phyloP scores from a whole-genome alignment of 2,888 invertebrate genomes.

The Leucophenga maculata region DNA sequence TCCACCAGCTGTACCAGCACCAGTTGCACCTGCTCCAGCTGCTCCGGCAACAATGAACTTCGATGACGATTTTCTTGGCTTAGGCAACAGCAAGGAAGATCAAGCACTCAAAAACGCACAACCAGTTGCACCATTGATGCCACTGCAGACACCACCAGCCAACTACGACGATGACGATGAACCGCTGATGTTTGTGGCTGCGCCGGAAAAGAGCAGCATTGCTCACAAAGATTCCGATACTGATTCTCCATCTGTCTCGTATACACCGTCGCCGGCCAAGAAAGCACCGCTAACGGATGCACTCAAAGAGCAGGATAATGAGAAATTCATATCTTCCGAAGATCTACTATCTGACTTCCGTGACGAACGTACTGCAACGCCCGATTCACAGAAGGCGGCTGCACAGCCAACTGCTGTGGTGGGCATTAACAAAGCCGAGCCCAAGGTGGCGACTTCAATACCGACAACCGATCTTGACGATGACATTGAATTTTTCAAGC shows the following conservation, averaged over 20 bases:
- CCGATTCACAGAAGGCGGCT: slow-evolving; percentile 45
- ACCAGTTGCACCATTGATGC: slow-evolving; percentile 45
- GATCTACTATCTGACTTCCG: slow-evolving; percentile 70
- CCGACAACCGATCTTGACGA: slow-evolving; percentile 64
- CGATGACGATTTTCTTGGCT: slow-evolving; percentile 32
- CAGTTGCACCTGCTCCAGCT: slow-evolving; percentile 7
- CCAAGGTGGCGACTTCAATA: slow-evolving; percentile 25
- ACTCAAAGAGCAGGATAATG: slow-evolving; percentile 70
- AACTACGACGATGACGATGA: slow-evolving; percentile 49
- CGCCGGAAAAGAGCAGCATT: neutral
- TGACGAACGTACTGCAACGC: slow-evolving; percentile 62
- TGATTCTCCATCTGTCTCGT: slow-evolving; percentile 69
- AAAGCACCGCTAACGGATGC: slow-evolving; percentile 66
- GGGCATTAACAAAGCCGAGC: slow-evolving; percentile 11
- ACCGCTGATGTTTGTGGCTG: neutral
- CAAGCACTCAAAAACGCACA: slow-evolving; percentile 40
- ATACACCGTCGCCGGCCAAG: slow-evolving; percentile 69
- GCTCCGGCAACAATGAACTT: slow-evolving; percentile 4
- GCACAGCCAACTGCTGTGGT: slow-evolving; percentile 16
- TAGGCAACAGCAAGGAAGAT: slow-evolving; percentile 31
- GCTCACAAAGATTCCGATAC: slow-evolving; percentile 67
- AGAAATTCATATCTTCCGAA: slow-evolving; percentile 72
- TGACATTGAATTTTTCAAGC: slow-evolving; percentile 54
- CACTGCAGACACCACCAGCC: slow-evolving; percentile 46
- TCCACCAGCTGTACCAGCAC: slow-evolving; percentile 23